Base-by-base conservation (phyloP, 2,113 vertebrate species). In the Albula glossodonta region DNA sequence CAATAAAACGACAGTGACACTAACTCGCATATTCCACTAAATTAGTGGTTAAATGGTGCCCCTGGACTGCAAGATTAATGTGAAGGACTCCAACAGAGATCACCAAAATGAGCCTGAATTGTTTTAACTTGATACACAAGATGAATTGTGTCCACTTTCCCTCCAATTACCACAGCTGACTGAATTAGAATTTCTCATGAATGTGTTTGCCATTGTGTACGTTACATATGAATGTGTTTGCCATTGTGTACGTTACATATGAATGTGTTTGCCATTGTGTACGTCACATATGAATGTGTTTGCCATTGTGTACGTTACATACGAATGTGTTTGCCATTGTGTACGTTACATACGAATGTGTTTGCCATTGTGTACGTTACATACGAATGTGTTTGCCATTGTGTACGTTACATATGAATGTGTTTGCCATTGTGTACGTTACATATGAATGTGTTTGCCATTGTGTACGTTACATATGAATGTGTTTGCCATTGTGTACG, bases 111-210 rank as follows among this genome's bases (percentile, higher is more conserved):
- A 93, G 92, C 94, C 93, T 92, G 92, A 93, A 92, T 90, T 91
- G 88, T 93, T 93, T 91, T 93, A 93, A 93, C 94, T 93, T 93
- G 89, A 95, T 94, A 91, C 94, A 90, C 91, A 90, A 93, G 91
- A 93, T 94, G 92, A 94, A 94, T 94, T 87, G 87, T 87, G 86
- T 84, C 88, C 85, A 82, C 88, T 87, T 88, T 89, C 88, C 31
- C 88, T 87, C 88, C 84, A 89, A 93, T 94, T 90, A 92, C 89
- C 88, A 86, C 86, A 90, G 90, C 89, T 90, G 90, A 92, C 90
- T 93, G 90, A 92, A 90, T 90, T 91, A 87, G 31, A 41, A 41
- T 41, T 41, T 41, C 31, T 41, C 31, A 41, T 90, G 89, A 94
- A 93, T 91, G 92, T 90, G 89, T 92, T 94, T 5, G 4, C 0